phyloP scores from a whole-genome alignment of 2,888 invertebrate species.

The Stenotaenia linearis region DNA sequence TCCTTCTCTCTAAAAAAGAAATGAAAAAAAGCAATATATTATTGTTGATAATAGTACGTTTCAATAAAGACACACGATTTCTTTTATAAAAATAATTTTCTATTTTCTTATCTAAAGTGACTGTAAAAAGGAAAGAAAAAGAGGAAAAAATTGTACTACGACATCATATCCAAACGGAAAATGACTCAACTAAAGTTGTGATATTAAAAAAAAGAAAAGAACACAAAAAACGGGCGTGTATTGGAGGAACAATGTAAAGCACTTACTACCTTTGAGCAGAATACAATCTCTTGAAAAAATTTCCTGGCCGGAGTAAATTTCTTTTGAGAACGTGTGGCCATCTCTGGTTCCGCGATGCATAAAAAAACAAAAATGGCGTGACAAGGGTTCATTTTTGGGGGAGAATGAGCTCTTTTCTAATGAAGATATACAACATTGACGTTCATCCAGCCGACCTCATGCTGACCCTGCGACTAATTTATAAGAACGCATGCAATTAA shows the following conservation, averaged over 20 bases:
- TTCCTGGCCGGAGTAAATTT: not conserved
- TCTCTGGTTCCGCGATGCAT: constrained; percentile 20
- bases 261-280: constrained; percentile 4
- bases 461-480: constrained; percentile 17
- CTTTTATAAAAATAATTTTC: constrained; percentile 26
- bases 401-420: constrained; percentile 12
- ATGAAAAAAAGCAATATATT: constrained; percentile 1
- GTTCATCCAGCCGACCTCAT: constrained; percentile 8
- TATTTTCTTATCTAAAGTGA: constrained; percentile 21
- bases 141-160: not conserved
- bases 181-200: not conserved
- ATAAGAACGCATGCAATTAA: not conserved
- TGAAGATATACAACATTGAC: constrained; percentile 26
- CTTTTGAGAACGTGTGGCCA: not conserved
- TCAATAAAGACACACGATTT: constrained; percentile 17
- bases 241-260: not conserved
- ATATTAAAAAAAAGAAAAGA: not conserved
- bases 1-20: not conserved
- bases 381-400: constrained; percentile 15
- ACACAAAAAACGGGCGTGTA: not conserved
- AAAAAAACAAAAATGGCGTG: constrained; percentile 23
- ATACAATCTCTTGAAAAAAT: constrained; percentile 8
- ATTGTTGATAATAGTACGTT: constrained; percentile 15
- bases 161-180: constrained; percentile 8
- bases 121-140: not conserved